phyloP scores from a whole-genome alignment of 2,888 invertebrate genomes.

The Pyralis farinalis region DNA sequence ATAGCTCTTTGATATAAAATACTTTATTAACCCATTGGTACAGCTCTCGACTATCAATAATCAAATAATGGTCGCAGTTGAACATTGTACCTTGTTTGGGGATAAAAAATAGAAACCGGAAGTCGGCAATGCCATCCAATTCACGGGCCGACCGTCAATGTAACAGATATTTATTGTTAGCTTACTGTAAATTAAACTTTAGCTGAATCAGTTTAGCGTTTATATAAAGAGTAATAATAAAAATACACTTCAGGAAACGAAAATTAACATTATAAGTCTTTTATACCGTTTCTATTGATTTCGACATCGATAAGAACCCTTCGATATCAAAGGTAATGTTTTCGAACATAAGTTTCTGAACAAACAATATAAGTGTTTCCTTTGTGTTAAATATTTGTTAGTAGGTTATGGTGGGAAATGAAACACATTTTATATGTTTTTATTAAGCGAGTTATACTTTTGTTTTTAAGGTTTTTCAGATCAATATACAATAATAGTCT shows the following conservation, averaged over 20 bases:
- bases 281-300: too few species aligned
- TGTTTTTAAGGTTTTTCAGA: too few species aligned
- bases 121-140: slow-evolving; percentile 42
- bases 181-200: slow-evolving; percentile 14
- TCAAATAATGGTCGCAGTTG: not conserved
- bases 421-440: too few species aligned
- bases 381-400: not conserved
- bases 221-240: too few species aligned
- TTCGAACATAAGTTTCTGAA: not conserved
- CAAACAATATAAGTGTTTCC: not conserved
- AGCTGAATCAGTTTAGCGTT: not conserved
- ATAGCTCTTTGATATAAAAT: too few species aligned
- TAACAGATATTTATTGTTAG: slow-evolving; percentile 51
- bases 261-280: too few species aligned
- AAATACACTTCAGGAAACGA: too few species aligned
- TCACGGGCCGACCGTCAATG: slow-evolving; percentile 39
- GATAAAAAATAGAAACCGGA: slow-evolving; percentile 30
- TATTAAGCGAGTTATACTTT: too few species aligned
- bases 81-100: not conserved
- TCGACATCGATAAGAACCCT: too few species aligned
- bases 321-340: not conserved
- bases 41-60: not conserved
- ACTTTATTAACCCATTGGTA: too few species aligned
- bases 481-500: too few species aligned
- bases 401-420: too few species aligned